Evolutionary conservation across 2,113 vertebrate genomes (phyloP), one percentile per base, ranked within the genome.

Genomic region (Anoura caudifer): DNA sequence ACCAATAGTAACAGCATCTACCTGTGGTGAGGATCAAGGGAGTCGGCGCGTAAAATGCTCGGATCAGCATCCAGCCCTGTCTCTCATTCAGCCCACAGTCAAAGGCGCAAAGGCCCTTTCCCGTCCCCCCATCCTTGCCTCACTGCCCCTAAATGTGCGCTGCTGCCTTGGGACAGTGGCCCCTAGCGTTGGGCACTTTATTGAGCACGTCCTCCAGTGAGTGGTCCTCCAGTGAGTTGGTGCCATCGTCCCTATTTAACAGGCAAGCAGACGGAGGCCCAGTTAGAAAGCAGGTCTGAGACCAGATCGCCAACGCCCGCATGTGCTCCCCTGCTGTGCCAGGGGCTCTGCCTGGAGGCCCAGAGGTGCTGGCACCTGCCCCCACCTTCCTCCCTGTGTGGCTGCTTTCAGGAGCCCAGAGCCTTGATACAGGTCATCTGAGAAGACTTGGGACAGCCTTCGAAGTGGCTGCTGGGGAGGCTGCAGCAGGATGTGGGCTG

Each of bases 401-500:
- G 72, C 87, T 59, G 67, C 41, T 36, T 43, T 0, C 0, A 38
- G 73, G 70, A 54, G 31, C 75, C 43, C 20, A n/a, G 80, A 38
- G 56, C 83, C 69, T 22, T 7, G 4, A 31, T 50, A 20, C 7
- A n/a, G 85, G 72, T 67, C 47, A 50, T 26, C 72, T 93, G 77
- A 28, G 7, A 28, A 54, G 59, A 63, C 33, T 61, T 26, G 3
- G 38, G 36, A 76, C 9, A 9, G 54, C 22, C 84, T 24, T 50
- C 54, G 47, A 63, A 26, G 79, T 9, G 2, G 41, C 54, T 20
- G 41, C 43, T 84, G 65, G 56, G 22, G 26, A 72, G 47, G 33
- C 76, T 70, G 9, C 17, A 63, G 65, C 90, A 96, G 95, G 96
- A 96, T 73, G 87, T 92, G 94, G 90, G 73, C 28, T 75, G 70